Evolutionary conservation across 2,113 vertebrate genomes (phyloP), one percentile per base, ranked within the genome.

Genomic region (Anhinga anhinga): DNA sequence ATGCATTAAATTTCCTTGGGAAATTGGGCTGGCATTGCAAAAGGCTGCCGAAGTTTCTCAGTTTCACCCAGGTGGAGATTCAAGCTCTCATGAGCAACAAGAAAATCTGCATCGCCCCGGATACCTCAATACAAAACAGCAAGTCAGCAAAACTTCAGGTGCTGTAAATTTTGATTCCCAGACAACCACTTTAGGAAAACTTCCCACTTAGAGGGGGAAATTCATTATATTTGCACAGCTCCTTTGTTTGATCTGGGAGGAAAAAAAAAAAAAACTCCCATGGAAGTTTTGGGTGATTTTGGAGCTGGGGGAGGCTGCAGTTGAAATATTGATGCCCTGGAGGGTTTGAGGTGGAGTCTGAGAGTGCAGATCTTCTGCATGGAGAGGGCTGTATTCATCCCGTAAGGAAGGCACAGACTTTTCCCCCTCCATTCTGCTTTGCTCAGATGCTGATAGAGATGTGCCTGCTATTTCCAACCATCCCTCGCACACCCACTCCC

Each of bases 91-190:
- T 0, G 36, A 90, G 87, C 53, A 94, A 73, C 26, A 50, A 71
- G 74, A 89, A 93, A 92, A 91, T 77, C 79, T 27, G 18, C 69
- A 63, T 91, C 29, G 87, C 83, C 77, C 34, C 25, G 7, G 49
- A 27, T 27, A 67, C 20, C 2, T 1, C 0, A 0, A 38, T 45
- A 61, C 4, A 3, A 94, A 96, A 85, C 26, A 86, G 59, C 38
- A 4, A 94, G 55, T 79, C 89, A 92, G 74, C 62, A 80, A 89
- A 94, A 87, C 45, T 78, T 94, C 80, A 91, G 71, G 70, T 71
- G 52, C 81, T 92, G 92, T 91, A 90, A 89, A 87, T 97, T 95
- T 79, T 86, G 42, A 79, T 93, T 93, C 72, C 36, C 42, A 86
- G 88, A 88, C 86, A 97, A 34, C 17, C 44, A 45, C 47, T 95